A percentile compares a stretch with the other conserved stretches of the same genome.
phyloP scores from a whole-genome alignment of 2,888 invertebrate genomes.

The Xanthia icteritia region DNA sequence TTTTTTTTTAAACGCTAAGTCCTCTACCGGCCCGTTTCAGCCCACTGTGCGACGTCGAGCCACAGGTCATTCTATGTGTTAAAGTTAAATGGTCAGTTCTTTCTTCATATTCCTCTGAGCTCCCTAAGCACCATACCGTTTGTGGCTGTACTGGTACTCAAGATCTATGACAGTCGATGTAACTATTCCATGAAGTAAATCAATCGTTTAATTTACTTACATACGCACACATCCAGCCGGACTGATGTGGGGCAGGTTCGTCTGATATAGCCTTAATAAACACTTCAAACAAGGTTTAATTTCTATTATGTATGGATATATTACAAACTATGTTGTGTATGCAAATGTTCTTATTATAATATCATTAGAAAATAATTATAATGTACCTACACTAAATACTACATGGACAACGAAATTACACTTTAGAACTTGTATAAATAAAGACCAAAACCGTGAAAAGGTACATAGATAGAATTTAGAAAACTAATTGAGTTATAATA shows the following conservation, averaged over 20 bases:
- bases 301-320: background rate
- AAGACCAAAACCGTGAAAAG: constrained; percentile 4
- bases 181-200: background rate
- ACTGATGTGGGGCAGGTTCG: background rate
- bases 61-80: background rate
- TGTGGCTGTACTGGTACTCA: background rate
- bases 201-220: background rate
- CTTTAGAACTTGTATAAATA: background rate
- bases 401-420: constrained; percentile 20
- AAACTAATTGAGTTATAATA: constrained; percentile 29
- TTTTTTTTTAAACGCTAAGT: too few relatives aligned
- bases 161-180: background rate
- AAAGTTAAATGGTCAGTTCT: background rate
- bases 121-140: background rate
- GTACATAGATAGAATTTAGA: background rate
- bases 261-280: constrained; percentile 1
- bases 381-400: background rate
- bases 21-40: too few relatives aligned
- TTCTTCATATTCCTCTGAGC: background rate
- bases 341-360: constrained; percentile 51
- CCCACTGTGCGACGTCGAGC: too few relatives aligned
- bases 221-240: background rate
- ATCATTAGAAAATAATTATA: constrained; percentile 55
- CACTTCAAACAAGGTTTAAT: background rate
- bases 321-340: background rate